phyloP scores from a whole-genome alignment of 2,888 invertebrate genomes.

The Idaea biselata region DNA sequence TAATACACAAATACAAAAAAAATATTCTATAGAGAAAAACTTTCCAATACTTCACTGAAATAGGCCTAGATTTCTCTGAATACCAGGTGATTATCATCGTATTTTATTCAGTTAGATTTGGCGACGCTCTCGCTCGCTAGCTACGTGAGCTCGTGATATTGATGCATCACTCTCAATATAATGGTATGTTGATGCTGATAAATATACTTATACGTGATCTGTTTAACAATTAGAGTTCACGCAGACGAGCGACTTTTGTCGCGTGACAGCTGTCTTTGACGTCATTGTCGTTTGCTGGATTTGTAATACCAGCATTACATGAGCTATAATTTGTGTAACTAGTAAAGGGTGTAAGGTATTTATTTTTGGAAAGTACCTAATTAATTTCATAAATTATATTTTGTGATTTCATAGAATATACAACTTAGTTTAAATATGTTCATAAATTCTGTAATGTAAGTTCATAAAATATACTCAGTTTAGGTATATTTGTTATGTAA shows the following conservation, averaged over 20 bases:
- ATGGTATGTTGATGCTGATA: conserved; percentile 42
- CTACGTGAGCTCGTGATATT: conserved; percentile 34
- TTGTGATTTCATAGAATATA: too few species aligned
- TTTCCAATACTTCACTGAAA: not conserved
- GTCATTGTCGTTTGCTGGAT: not conserved
- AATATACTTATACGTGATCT: conserved; percentile 39
- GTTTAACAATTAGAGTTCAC: conserved; percentile 16
- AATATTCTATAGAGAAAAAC: not conserved
- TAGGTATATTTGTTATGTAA: too few species aligned
- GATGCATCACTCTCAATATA: conserved; percentile 41
- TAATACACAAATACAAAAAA: not conserved
- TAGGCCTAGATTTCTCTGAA: not conserved
- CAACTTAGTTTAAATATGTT: too few species aligned
- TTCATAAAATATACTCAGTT: too few species aligned
- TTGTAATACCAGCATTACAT: not conserved
- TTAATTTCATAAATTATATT: too few species aligned
- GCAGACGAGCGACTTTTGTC: not conserved
- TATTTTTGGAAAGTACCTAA: too few species aligned
- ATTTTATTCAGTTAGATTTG: conserved; percentile 24
- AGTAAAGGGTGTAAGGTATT: too few species aligned
- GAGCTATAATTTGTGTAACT: too few species aligned
- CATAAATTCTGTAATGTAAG: too few species aligned
- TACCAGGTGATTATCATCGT: conserved; percentile 3
- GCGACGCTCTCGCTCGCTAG: conserved; percentile 15
- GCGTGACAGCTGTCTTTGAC: not conserved